Evolutionary conservation across 2,113 vertebrate species (phyloP).

Genomic region (Pachycephala philippinensis): DNA sequence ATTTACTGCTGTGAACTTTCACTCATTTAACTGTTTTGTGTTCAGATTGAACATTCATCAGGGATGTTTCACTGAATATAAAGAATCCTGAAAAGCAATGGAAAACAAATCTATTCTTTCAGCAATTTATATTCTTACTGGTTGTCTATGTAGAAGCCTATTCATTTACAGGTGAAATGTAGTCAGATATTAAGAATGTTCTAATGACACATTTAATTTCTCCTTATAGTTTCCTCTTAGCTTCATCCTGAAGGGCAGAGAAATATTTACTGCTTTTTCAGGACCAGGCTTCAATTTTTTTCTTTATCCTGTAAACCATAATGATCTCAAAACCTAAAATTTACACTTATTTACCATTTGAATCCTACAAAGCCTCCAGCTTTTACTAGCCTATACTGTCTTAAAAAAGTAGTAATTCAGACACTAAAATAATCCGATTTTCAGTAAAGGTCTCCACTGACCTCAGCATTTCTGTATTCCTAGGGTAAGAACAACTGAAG

Average conservation of each 20-base stretch:
- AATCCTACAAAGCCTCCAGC: not conserved
- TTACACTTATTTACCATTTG: not conserved
- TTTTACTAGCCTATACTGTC: accelerated
- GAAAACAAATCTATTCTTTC: not conserved
- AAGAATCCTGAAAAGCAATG: not conserved
- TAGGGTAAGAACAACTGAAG: not conserved
- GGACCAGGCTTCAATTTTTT: not conserved
- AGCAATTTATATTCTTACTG: not conserved
- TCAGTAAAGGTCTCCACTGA: not conserved
- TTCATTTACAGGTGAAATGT: not conserved
- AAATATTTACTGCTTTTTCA: not conserved
- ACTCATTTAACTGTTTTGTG: conserved; percentile 33
- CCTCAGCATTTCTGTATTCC: not conserved
- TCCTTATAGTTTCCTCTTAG: not conserved
- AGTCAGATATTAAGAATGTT: not conserved
- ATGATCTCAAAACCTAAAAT: not conserved
- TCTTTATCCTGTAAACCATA: not conserved
- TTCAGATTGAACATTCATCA: not conserved
- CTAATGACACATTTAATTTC: not conserved
- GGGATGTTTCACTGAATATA: not conserved
- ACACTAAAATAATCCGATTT: not conserved
- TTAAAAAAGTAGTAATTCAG: not conserved
- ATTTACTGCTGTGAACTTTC: conserved; percentile 28
- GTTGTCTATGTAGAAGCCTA: not conserved
- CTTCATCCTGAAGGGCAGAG: not conserved